Base-by-base conservation (phyloP, 2,797 vertebrate genomes). In the Onychomys leucogaster region DNA sequence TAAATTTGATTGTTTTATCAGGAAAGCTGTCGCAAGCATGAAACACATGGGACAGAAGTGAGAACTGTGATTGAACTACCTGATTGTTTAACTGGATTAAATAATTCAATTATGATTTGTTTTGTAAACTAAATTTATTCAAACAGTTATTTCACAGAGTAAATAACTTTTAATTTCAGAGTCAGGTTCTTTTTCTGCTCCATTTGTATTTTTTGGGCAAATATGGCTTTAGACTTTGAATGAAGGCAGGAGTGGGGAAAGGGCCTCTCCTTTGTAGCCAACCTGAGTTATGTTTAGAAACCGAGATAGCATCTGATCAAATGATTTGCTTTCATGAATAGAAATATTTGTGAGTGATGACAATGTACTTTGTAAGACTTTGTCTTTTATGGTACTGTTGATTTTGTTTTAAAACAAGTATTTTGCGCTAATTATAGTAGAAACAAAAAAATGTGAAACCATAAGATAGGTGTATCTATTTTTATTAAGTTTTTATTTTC, bases 1-100 rank as follows among this genome's bases (percentile, higher is more conserved):
- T 96, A 95, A 94, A 96, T 37, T 91, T 94, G 94, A 97, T 89
- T 94, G 75, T 89, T 89, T 83, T 97, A 95, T 97, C 65, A 89
- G 90, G 89, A 88, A 81, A 94, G 82, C 82, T 94, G 63, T 97
- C 83, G 85, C 63, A 94, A 96, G 83, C 86, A 88, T 94, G 93
- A 93, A 96, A 81, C 69, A 90, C 92, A 83, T 94, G 67, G 55
- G 84, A 92, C 91, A 95, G 87, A 96, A 96, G 59, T 96, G 46
- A 73, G 95, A 95, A 96, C 57, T 83, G 25, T 80, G 89, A 94
- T 85, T 94, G 92, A 93, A 41, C 43, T 92, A 52, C 80, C 46
- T 89, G 81, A 89, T 93, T 89, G 23, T 94, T 91, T 96, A 88
- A 95, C 55, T 81, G 71, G 23, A 65, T 94, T 95, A 83, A 83